These are phyloP conservation scores for Lycaon pictus DNA, from an alignment of 2,113 vertebrate species.

Conservation along the genomic window DNA sequence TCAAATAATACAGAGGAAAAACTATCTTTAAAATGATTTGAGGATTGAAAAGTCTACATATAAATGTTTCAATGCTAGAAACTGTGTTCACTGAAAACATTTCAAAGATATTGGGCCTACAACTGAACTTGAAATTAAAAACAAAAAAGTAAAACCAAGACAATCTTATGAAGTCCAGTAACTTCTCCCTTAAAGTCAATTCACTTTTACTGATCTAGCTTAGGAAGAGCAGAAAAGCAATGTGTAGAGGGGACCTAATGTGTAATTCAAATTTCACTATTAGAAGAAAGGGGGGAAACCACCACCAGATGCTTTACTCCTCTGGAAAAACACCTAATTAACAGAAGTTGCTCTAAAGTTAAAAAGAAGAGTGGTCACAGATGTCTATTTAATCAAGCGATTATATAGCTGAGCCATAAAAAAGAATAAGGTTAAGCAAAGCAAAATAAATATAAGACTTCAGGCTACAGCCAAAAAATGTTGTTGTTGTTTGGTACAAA, in stretches of 20 bases:
- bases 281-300: neutral
- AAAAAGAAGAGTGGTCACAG: neutral
- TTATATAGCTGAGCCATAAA: neutral
- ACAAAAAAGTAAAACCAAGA: constrained; percentile 36
- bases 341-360: neutral
- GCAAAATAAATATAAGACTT: neutral
- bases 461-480: neutral
- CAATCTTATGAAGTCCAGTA: neutral
- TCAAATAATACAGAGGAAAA: constrained; percentile 15
- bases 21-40: neutral
- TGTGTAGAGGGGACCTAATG: neutral
- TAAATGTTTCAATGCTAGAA: constrained; percentile 48
- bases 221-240: neutral
- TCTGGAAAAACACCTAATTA: constrained; percentile 30
- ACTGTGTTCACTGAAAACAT: constrained; percentile 17
- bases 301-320: neutral
- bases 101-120: neutral
- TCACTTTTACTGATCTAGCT: constrained; percentile 14
- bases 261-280: neutral
- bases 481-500: neutral
- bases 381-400: constrained; percentile 25
- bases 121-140: constrained; percentile 48
- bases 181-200: neutral
- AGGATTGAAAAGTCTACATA: constrained; percentile 37
- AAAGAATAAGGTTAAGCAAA: constrained; percentile 30